Percentiles rank a stretch among this genome's conserved stretches.
These are phyloP conservation scores for Lasioglossum morio DNA, from an alignment of 2,888 invertebrate species.

Conservation along the genomic window DNA sequence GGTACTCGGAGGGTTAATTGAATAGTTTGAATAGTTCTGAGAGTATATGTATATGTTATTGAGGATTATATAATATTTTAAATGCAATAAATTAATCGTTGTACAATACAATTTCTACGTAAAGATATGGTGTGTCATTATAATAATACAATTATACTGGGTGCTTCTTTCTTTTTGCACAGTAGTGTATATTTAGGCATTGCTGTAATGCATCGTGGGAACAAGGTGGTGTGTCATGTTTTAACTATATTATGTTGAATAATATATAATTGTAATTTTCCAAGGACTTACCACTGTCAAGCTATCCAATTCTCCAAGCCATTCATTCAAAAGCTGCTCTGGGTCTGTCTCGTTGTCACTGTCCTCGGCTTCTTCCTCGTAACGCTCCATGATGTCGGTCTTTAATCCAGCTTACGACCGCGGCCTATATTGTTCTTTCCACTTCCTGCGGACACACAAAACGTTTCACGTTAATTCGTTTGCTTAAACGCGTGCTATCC, in stretches of 20 bases:
- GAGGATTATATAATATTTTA: too few relatives aligned
- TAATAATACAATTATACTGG: too few relatives aligned
- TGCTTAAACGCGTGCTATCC: background rate
- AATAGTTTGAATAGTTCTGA: too few relatives aligned
- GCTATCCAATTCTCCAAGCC: conserved; percentile 91
- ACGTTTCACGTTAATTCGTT: conserved; percentile 37
- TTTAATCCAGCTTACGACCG: conserved; percentile 65
- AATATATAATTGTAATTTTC: background rate
- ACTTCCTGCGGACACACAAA: conserved; percentile 43
- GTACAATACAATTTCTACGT: too few relatives aligned
- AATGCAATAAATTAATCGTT: too few relatives aligned
- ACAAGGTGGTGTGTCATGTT: background rate
- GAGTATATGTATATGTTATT: too few relatives aligned
- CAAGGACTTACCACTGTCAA: conserved; percentile 89
- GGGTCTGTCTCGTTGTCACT: conserved; percentile 90
- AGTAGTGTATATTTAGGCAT: background rate
- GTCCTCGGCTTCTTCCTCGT: conserved; percentile 86
- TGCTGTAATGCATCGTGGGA: background rate
- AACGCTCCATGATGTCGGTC: conserved; percentile 78
- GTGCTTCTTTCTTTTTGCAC: too few relatives aligned
- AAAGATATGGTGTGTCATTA: too few relatives aligned
- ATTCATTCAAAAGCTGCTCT: conserved; percentile 91
- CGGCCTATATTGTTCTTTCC: conserved; percentile 28
- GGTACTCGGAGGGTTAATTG: too few relatives aligned
- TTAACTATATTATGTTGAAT: background rate